These are phyloP conservation scores for Melanotaenia trifasciata DNA, from an alignment of 2,797 vertebrate genomes.

Conservation along the genomic window DNA sequence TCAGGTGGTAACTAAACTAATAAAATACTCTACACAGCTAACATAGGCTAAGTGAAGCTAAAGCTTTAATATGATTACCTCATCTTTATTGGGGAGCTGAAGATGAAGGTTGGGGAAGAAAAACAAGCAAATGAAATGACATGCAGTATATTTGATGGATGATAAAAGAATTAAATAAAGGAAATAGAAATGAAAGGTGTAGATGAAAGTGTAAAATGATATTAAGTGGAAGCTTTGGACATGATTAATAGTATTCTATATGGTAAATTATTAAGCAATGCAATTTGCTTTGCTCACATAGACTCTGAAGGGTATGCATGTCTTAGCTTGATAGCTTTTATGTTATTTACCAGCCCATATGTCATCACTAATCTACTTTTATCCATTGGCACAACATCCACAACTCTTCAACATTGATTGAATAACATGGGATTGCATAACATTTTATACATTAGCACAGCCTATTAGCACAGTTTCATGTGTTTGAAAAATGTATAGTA, in stretches of 20 bases:
- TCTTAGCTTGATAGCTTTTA: neutral
- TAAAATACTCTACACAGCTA: neutral
- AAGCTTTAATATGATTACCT: constrained; percentile 79
- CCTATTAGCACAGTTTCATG: neutral
- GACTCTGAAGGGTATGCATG: too few species aligned
- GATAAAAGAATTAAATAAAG: neutral
- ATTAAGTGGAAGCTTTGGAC: neutral
- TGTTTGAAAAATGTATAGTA: neutral
- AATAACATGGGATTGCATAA: neutral
- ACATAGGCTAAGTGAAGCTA: neutral
- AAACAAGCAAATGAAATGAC: constrained; percentile 48
- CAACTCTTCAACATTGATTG: too few species aligned
- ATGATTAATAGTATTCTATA: neutral
- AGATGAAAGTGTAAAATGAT: neutral
- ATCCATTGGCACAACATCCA: too few species aligned
- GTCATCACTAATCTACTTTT: neutral
- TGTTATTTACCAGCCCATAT: neutral
- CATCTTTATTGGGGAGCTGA: constrained; percentile 84
- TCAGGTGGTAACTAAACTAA: neutral
- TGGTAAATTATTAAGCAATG: neutral
- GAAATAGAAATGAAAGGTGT: neutral
- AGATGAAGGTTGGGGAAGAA: constrained; percentile 30
- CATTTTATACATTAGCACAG: neutral
- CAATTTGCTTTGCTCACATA: neutral
- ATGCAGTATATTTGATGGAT: constrained; percentile 4